Base-by-base conservation (phyloP, 2,797 vertebrate genomes). In the Erithacus rubecula region DNA sequence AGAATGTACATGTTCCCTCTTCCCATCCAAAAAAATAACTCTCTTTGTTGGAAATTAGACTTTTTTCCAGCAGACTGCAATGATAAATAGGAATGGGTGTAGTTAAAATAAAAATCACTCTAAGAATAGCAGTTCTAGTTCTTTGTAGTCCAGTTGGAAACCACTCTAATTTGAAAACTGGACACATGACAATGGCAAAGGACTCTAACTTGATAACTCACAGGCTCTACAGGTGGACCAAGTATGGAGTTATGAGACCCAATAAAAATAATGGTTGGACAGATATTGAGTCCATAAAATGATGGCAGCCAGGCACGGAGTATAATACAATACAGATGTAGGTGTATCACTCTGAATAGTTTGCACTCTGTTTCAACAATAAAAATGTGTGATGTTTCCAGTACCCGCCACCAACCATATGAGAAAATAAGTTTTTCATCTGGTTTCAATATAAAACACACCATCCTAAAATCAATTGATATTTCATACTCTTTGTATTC, bases 401-500 rank as follows among this genome's bases (percentile, higher is more conserved):
- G 89, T 95, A 95, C 88, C 86, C 43, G 0, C 86, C 91, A 90
- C 76, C 71, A 96, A 43, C 83, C 90, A 84, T 68, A 89, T 90
- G 90, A 95, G 72, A 56, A 81, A 86, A 67, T 72, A 93, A 90
- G 71, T 85, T 80, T 62, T 65, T 80, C 96, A 95, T 91, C 86
- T 97, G 95, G 87, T 95, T 95, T 85, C 95, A 97, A 95, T 96
- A 92, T 78, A 89, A 92, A 97, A 91, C 92, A 90, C 86, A 87
- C 86, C 37, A 86, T 94, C 79, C 82, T 94, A 95, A 95, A 95
- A 96, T 96, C 95, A 96, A 90, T 29, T 94, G 95, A 88, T 96
- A 96, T 95, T 95, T 94, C 95, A 96, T 91, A 91, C 88, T 95
- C 94, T 96, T 94, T 96, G 83, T 96, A 91, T 97, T 94, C 83